Base-by-base conservation (phyloP, 2,888 invertebrate species). In the Caradrina kadenii region DNA sequence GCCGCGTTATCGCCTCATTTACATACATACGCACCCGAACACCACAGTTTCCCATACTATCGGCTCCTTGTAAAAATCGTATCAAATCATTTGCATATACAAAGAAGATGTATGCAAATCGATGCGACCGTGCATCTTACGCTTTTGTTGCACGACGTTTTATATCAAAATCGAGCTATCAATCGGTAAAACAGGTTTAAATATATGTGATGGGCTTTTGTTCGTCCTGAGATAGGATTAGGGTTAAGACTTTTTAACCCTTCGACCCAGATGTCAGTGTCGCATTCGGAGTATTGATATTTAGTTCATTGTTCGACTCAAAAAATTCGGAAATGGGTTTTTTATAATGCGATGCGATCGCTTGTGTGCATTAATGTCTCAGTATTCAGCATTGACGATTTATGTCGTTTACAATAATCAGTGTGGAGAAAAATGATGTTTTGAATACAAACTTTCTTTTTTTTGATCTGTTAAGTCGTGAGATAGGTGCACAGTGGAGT, bases 151-250 rank as follows among this genome's bases (percentile, higher is more conserved):
- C 70, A 79, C 84, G 85, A 91, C 89, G 90, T 93, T 94, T 92
- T 92, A 93, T 93, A 94, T 94, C 91, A 92, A 83, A 91, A 90
- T 89, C 89, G 86, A 86, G 87, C 92, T 91, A 94, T 95, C 94
- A 94, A 96, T 95, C 90, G 92, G 90, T 91, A 90, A 93, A 95
- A 95, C 95, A 93, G 95, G 96, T 95, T 95, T 93, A 90, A 91
- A 92, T 90, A 91, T 84, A 89, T 91, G 90, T 88, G 92, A 91
- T 89, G 89, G 85, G 84, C 84, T 89, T 90, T 93, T 94, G 93
- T 92, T 79, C 76, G 79, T 19, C 21, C 74, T 79, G 79, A 92
- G 92, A 92, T 92, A 91, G 91, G 94, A 94, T 94, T 95, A 94
- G 94, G 95, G 94, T 93, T 91, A 91, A 89, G 84, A 87, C 83